Conservation (phyloP, 2,113 vertebrate species). For the Hepsetus odoe region DNA sequence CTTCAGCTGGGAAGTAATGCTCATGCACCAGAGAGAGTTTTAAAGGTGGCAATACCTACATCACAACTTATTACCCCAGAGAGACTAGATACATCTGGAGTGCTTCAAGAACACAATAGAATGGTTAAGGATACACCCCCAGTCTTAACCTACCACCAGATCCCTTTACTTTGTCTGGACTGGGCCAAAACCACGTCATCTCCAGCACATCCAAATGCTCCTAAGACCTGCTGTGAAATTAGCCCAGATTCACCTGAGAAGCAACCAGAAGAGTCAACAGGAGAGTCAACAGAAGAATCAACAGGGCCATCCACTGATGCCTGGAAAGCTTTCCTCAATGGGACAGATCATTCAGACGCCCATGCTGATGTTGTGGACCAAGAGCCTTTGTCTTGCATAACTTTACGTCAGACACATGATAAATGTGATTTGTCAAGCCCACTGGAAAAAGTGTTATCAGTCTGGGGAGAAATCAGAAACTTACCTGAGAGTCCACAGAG, state of each 20-base stretch:
- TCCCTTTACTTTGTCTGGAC: constrained; percentile 67
- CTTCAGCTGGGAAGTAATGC: constrained; percentile 36
- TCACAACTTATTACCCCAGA: background rate
- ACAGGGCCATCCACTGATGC: constrained; percentile 47
- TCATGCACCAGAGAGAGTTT: background rate
- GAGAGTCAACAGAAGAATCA: constrained; percentile 38
- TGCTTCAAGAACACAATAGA: constrained; percentile 2
- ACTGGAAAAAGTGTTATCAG: background rate
- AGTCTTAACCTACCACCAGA: constrained; percentile 68
- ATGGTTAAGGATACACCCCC: constrained; percentile 50
- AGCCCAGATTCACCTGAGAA: background rate
- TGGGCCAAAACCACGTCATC: constrained; percentile 59
- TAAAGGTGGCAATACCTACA: background rate
- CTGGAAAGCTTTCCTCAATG: constrained; percentile 59
- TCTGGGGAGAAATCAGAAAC: background rate
- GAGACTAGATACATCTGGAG: constrained; percentile 34
- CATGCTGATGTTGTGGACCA: constrained; percentile 1
- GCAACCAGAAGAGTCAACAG: background rate
- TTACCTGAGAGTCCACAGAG: background rate
- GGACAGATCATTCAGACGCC: constrained; percentile 28
- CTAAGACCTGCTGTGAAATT: background rate
- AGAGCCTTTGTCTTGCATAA: background rate
- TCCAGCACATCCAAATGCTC: background rate
- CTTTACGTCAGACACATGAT: background rate
- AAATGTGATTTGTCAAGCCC: background rate